phyloP scores from a whole-genome alignment of 2,888 invertebrate species.

The Calliphora vomitoria region DNA sequence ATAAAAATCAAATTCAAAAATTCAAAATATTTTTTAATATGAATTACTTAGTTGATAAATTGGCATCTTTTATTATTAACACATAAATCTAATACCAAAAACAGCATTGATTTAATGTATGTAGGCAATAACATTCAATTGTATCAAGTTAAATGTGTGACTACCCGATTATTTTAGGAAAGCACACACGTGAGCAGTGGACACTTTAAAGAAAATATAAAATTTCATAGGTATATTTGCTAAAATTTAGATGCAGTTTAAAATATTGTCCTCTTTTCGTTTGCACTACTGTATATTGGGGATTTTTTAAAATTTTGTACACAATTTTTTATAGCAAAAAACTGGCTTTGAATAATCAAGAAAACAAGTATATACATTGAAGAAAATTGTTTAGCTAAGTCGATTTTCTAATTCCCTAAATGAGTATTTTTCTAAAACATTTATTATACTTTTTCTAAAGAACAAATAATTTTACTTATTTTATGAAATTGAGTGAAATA shows the following conservation, averaged over 20 bases:
- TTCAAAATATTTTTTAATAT: too few species aligned
- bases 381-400: neutral
- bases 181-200: neutral
- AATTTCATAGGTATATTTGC: neutral
- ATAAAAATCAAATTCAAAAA: too few species aligned
- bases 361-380: neutral
- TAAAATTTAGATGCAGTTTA: neutral
- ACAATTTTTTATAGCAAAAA: neutral
- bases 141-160: neutral
- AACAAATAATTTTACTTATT: too few species aligned
- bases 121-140: neutral
- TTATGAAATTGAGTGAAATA: too few species aligned
- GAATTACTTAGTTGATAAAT: neutral
- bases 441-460: too few species aligned
- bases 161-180: neutral
- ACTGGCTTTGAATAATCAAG: conserved; percentile 5
- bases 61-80: neutral
- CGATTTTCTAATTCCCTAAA: neutral
- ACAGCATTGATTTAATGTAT: neutral
- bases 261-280: neutral
- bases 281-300: neutral
- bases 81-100: too few species aligned
- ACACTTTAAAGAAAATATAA: neutral
- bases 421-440: too few species aligned
- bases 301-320: neutral